Conservation (phyloP, 2,797 vertebrate species). For the Melanotaenia trifasciata region DNA sequence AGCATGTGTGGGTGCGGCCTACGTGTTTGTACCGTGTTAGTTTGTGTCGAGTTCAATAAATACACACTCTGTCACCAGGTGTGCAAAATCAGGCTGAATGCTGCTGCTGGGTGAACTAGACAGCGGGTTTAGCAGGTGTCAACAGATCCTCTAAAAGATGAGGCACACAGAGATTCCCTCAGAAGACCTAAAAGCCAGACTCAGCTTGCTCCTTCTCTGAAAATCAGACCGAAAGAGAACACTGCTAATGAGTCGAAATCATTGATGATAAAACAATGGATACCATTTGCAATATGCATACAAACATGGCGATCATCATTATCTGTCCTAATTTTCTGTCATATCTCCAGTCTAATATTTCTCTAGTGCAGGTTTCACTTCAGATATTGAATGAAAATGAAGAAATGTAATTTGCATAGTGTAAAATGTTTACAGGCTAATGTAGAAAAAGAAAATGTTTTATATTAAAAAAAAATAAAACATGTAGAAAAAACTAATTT, state of each 20-base stretch:
- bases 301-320: background rate
- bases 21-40: conserved; percentile 31
- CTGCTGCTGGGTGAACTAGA: conserved; percentile 11
- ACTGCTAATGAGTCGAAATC: background rate
- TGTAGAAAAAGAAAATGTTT: background rate
- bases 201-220: background rate
- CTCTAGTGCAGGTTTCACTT: background rate
- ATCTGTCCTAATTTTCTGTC: background rate
- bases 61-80: conserved; percentile 47
- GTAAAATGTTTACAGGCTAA: background rate
- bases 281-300: background rate
- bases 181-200: conserved; percentile 2
- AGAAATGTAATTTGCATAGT: background rate
- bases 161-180: conserved; percentile 3
- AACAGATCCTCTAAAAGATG: background rate
- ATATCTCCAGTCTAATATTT: background rate
- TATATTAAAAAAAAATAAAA: background rate
- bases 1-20: conserved; percentile 34
- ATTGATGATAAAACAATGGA: background rate
- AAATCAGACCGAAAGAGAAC: conserved; percentile 1
- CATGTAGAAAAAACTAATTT: background rate
- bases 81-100: conserved; percentile 30
- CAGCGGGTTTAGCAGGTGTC: conserved; percentile 21
- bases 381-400: background rate
- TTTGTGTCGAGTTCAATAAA: conserved; percentile 49